Percentiles rank a stretch among this genome's conserved stretches.
Evolutionary conservation across 2,797 vertebrate species (phyloP).

Genomic region (Sebastes matsubarae): DNA sequence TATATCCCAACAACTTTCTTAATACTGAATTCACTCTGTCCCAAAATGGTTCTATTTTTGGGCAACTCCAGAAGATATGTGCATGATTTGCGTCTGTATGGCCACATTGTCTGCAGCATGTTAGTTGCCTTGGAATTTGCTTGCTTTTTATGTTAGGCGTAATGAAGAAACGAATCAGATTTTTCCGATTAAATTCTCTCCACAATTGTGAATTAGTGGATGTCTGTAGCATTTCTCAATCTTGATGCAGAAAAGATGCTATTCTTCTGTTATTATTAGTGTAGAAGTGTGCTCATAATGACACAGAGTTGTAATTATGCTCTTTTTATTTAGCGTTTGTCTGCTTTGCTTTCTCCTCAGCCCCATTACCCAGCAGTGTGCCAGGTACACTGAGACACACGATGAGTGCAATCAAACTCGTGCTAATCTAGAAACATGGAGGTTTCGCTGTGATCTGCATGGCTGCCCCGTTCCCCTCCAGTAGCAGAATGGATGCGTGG

Average conservation of each 20-base stretch:
- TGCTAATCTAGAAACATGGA: constrained; percentile 62
- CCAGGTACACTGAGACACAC: constrained; percentile 49
- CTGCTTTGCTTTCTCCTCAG: constrained; percentile 45
- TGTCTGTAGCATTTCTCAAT: background rate
- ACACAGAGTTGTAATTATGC: background rate
- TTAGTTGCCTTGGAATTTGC: no score
- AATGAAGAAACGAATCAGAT: no score
- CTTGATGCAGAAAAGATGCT: background rate
- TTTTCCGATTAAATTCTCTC: no score
- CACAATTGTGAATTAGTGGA: no score
- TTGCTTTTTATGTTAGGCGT: no score
- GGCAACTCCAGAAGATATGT: no score
- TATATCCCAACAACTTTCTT: accelerated
- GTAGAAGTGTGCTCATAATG: background rate
- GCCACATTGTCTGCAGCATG: no score
- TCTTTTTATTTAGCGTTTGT: background rate
- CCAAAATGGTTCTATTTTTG: no score
- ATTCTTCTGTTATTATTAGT: background rate
- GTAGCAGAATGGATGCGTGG: constrained; percentile 85
- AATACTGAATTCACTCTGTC: no score
- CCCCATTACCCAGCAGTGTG: constrained; percentile 17
- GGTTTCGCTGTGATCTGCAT: constrained; percentile 71
- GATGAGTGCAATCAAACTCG: constrained; percentile 45
- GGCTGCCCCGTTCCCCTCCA: constrained; percentile 71
- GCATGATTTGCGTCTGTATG: no score